Evolutionary conservation across 2,113 vertebrate genomes (phyloP).

Genomic region (Prionailurus viverrinus): DNA sequence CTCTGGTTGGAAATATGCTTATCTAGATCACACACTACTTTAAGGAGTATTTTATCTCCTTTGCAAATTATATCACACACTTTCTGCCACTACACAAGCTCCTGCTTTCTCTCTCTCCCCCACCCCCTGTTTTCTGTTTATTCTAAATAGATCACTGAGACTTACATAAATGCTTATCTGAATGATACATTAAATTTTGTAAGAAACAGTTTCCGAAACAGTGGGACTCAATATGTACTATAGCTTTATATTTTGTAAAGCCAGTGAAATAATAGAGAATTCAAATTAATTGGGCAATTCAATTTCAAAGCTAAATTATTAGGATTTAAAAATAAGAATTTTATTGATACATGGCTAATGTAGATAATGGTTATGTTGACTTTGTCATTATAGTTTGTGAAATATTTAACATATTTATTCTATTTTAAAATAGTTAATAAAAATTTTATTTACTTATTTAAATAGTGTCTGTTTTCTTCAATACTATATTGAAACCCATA

Average conservation of each 20-base stretch:
- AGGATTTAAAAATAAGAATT: neutral
- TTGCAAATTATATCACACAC: neutral
- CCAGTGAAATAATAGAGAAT: conserved; percentile 2
- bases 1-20: neutral
- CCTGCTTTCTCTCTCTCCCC: neutral
- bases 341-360: neutral
- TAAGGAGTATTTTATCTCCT: neutral
- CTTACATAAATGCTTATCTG: neutral
- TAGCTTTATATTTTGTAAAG: neutral
- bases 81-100: neutral
- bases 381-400: neutral
- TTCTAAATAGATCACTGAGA: neutral
- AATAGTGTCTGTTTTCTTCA: conserved; percentile 38
- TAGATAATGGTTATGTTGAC: neutral
- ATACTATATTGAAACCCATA: neutral
- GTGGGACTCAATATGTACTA: neutral
- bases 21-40: neutral
- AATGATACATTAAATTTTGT: neutral
- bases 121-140: neutral
- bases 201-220: neutral
- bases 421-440: neutral
- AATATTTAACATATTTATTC: conserved; percentile 8
- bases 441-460: conserved; percentile 53
- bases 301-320: conserved; percentile 31
- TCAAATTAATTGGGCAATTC: neutral